These are phyloP conservation scores for Euspilapteryx auroguttella DNA, from an alignment of 2,888 invertebrate species.

Conservation along the genomic window DNA sequence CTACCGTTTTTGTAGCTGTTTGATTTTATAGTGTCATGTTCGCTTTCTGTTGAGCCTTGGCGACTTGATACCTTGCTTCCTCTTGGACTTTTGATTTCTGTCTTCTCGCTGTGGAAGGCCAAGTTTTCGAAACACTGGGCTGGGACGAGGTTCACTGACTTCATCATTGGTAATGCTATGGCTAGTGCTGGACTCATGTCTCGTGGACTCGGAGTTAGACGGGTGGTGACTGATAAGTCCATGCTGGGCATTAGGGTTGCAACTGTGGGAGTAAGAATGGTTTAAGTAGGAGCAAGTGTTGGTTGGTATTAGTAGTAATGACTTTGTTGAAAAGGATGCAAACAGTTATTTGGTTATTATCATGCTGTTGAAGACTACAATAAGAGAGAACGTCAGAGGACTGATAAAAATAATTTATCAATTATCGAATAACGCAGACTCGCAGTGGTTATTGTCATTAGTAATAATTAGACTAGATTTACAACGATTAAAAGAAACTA, in stretches of 20 bases:
- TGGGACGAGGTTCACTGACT: conserved; percentile 51
- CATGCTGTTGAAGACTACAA: too few relatives aligned
- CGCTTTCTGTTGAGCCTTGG: conserved; percentile 34
- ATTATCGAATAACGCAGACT: too few relatives aligned
- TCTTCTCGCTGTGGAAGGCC: conserved; percentile 41
- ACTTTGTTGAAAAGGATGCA: too few relatives aligned
- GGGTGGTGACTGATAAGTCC: conserved; percentile 66
- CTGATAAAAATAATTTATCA: too few relatives aligned
- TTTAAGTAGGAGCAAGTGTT: too few relatives aligned
- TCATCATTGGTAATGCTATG: conserved; percentile 64
- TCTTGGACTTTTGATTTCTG: conserved; percentile 17
- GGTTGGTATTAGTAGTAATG: too few relatives aligned
- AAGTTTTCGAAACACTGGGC: conserved; percentile 54
- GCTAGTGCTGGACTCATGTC: conserved; percentile 66
- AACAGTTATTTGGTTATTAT: too few relatives aligned
- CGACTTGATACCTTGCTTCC: conserved; percentile 26
- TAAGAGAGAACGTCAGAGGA: too few relatives aligned
- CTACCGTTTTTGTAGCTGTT: conserved; percentile 40
- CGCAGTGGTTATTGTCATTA: too few relatives aligned
- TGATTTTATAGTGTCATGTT: conserved; percentile 27
- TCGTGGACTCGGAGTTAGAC: conserved; percentile 68
- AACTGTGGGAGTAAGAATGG: too few relatives aligned
- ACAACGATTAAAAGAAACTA: too few relatives aligned
- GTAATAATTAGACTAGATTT: too few relatives aligned
- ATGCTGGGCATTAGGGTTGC: conserved; percentile 56